These are phyloP conservation scores for Autographa gamma DNA, from an alignment of 2,888 invertebrate species.

Conservation along the genomic window DNA sequence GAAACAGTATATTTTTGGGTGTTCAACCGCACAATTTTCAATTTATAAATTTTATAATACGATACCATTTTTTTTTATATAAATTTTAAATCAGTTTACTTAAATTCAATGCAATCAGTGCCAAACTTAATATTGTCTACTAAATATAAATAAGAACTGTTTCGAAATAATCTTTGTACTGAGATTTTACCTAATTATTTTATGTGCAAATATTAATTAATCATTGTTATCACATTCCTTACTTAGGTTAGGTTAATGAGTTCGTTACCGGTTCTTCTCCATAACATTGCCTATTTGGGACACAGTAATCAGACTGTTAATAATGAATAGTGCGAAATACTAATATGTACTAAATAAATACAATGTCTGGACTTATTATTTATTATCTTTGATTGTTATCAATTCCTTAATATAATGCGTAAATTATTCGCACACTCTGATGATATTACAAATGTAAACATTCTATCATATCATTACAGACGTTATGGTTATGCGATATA, in stretches of 20 bases:
- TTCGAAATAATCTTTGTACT: not conserved
- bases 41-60: not conserved
- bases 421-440: not conserved
- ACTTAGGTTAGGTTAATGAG: not conserved
- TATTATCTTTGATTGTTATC: not conserved
- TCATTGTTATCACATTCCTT: not conserved
- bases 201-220: not conserved
- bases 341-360: not conserved
- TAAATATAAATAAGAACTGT: not conserved
- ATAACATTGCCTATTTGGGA: not conserved
- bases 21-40: not conserved
- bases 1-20: not conserved
- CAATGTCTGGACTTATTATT: not conserved
- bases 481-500: slow-evolving; percentile 9
- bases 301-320: not conserved
- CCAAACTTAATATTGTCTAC: no score
- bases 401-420: not conserved
- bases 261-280: not conserved
- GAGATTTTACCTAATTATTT: not conserved
- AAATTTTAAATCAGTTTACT: no score
- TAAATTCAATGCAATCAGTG: no score
- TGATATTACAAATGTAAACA: not conserved
- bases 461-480: slow-evolving; percentile 13
- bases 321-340: not conserved
- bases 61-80: not conserved